Evolutionary conservation across 2,888 invertebrate species (phyloP).

Genomic region (Microplitis manilae): DNA sequence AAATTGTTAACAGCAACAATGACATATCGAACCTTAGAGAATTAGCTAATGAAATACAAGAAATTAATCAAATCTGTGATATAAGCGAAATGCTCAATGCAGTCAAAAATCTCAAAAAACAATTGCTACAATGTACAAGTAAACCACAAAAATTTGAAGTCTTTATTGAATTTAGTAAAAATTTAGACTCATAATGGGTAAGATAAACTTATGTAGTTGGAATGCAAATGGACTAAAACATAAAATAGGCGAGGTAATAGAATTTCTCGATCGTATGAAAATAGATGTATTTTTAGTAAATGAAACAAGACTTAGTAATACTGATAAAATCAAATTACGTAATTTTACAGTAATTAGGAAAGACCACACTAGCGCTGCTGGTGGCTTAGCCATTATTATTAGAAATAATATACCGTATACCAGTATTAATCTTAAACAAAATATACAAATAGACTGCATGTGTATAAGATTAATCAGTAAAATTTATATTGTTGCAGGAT

Average conservation of each 20-base stretch:
- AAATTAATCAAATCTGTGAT: constrained; percentile 42
- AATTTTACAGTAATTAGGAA: constrained; percentile 48
- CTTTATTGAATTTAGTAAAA: constrained; percentile 46
- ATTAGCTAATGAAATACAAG: constrained; percentile 37
- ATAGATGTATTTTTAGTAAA: constrained; percentile 47
- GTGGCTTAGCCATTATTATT: constrained; percentile 46
- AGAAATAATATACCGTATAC: constrained; percentile 46
- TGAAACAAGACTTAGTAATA: constrained; percentile 46
- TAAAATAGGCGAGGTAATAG: constrained; percentile 44
- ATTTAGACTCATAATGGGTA: constrained; percentile 41
- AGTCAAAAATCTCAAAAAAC: constrained; percentile 36
- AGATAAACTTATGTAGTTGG: constrained; percentile 50
- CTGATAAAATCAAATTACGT: constrained; percentile 45
- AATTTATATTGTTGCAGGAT: neutral
- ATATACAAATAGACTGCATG: neutral
- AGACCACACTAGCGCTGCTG: constrained; percentile 46
- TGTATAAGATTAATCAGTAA: neutral
- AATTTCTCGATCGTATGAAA: constrained; percentile 42
- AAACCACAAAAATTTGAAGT: constrained; percentile 45
- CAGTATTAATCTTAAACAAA: constrained; percentile 6
- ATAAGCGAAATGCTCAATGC: constrained; percentile 44
- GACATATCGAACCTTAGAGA: constrained; percentile 10
- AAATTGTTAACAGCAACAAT: too few species aligned
- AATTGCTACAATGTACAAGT: constrained; percentile 37
- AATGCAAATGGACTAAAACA: constrained; percentile 50